phyloP scores from a whole-genome alignment of 2,113 vertebrate species.

The Rhabdomys dilectus region DNA sequence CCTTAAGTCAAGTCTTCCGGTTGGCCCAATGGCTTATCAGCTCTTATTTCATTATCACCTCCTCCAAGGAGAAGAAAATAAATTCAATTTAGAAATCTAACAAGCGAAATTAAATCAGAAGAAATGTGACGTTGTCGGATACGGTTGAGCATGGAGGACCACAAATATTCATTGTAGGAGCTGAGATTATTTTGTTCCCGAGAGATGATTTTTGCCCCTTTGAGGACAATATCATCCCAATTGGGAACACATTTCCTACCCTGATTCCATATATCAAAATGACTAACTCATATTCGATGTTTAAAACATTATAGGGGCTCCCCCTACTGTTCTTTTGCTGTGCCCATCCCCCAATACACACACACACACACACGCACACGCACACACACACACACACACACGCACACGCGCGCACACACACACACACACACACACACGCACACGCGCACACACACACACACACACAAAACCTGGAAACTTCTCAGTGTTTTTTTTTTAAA shows the following conservation, averaged over 20 bases:
- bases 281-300: not conserved
- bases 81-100: conserved; percentile 43
- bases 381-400: not conserved
- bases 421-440: too few relatives aligned
- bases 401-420: too few relatives aligned
- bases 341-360: not conserved
- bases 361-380: not conserved
- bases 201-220: not conserved
- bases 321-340: not conserved
- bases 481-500: not conserved
- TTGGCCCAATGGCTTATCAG: not conserved
- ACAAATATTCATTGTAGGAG: not conserved
- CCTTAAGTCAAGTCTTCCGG: not conserved
- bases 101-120: conserved; percentile 48
- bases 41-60: not conserved
- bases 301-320: not conserved
- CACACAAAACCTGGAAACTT: not conserved
- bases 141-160: not conserved
- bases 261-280: not conserved
- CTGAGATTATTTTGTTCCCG: not conserved
- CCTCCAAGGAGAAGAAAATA: not conserved
- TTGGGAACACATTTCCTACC: not conserved
- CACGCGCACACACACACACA: not conserved
- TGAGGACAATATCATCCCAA: not conserved
- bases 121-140: not conserved